These are phyloP conservation scores for Nycteola revayana DNA, from an alignment of 2,888 invertebrate species.

Conservation along the genomic window DNA sequence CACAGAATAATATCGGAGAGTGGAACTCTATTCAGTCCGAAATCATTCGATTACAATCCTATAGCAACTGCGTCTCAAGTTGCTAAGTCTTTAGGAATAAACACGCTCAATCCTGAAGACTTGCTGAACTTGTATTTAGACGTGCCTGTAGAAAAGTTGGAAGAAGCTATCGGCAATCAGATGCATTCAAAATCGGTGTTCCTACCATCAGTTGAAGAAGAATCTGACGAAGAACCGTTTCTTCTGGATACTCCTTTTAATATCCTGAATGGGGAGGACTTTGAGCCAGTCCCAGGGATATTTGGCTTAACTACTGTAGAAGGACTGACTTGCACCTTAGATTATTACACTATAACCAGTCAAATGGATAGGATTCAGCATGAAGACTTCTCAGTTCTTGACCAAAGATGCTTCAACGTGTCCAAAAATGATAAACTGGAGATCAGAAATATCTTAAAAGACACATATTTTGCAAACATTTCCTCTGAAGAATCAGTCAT, in stretches of 20 bases:
- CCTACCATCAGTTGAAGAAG: constrained; percentile 59
- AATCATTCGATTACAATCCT: constrained; percentile 58
- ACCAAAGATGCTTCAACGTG: constrained; percentile 51
- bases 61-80: constrained; percentile 61
- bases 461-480: constrained; percentile 61
- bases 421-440: constrained; percentile 50
- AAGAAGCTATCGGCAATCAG: constrained; percentile 68
- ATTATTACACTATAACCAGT: constrained; percentile 63
- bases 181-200: constrained; percentile 69
- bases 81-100: constrained; percentile 60
- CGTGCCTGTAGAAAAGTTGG: constrained; percentile 48
- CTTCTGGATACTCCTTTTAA: constrained; percentile 69
- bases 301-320: constrained; percentile 80
- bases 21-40: constrained; percentile 59
- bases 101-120: constrained; percentile 50
- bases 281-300: constrained; percentile 71
- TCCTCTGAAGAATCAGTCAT: constrained; percentile 57
- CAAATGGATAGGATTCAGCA: constrained; percentile 63
- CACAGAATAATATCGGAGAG: constrained; percentile 68
- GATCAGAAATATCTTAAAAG: constrained; percentile 50
- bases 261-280: constrained; percentile 48
- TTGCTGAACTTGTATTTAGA: constrained; percentile 53
- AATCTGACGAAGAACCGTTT: constrained; percentile 62
- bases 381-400: constrained; percentile 59
- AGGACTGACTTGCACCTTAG: constrained; percentile 70